Percentiles rank a stretch among this genome's conserved stretches.
Conservation (phyloP, 1,140 invertebrate genomes). For the Muscidifurax raptorellus region DNA sequence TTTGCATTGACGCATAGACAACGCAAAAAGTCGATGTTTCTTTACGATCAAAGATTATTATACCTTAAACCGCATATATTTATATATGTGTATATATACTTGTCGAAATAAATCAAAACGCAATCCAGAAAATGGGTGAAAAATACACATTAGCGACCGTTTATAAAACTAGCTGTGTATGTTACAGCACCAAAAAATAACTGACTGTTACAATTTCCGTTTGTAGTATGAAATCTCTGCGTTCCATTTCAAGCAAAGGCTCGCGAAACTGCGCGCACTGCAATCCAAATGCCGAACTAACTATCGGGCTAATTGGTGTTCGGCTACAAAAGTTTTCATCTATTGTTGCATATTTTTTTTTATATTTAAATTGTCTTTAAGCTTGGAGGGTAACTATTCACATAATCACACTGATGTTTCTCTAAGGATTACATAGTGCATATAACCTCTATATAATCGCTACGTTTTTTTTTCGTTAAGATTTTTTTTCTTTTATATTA, state of each 20-base stretch:
- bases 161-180: constrained; percentile 33
- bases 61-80: neutral
- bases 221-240: constrained; percentile 48
- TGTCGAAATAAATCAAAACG: neutral
- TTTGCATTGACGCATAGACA: neutral
- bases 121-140: neutral
- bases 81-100: neutral
- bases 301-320: constrained; percentile 55
- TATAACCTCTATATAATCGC: constrained; percentile 31
- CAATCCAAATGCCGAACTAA: constrained; percentile 54
- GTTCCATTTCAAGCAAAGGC: constrained; percentile 29
- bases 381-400: constrained; percentile 63
- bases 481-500: constrained; percentile 59
- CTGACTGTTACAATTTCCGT: constrained; percentile 51
- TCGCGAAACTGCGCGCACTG: constrained; percentile 46
- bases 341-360: neutral
- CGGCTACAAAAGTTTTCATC: constrained; percentile 57
- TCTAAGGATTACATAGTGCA: constrained; percentile 65
- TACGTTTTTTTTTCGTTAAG: constrained; percentile 30
- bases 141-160: neutral
- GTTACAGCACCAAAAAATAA: constrained; percentile 24
- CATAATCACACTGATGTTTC: constrained; percentile 71
- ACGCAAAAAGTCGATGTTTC: neutral
- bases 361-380: neutral
- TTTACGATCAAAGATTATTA: neutral